phyloP scores from a whole-genome alignment of 2,113 vertebrate species.

The Bostrychus sinensis region DNA sequence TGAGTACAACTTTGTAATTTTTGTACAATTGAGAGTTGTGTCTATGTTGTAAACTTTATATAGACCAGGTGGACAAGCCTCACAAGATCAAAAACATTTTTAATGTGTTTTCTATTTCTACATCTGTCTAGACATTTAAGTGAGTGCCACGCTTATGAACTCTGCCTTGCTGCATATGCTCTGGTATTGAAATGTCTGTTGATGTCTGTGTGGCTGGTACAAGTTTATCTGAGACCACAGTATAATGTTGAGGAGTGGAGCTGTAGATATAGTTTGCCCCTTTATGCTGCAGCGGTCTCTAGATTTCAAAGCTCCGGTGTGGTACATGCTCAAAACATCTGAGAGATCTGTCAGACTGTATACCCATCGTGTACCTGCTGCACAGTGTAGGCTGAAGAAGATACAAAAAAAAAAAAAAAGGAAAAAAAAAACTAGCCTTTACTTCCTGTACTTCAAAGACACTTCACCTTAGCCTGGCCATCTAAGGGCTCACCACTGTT shows the following conservation, averaged over 20 bases:
- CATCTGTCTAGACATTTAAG: neutral
- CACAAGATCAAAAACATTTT: neutral
- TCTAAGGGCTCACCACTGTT: slow-evolving; percentile 64
- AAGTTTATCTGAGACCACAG: slow-evolving; percentile 51
- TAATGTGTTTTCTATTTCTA: neutral
- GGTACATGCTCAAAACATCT: slow-evolving; percentile 68
- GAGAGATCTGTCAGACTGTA: slow-evolving; percentile 72
- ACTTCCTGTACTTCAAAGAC: slow-evolving; percentile 83
- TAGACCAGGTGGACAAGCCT: neutral
- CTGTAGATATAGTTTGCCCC: slow-evolving; percentile 43
- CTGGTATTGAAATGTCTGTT: slow-evolving; percentile 8
- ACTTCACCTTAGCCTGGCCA: slow-evolving; percentile 69
- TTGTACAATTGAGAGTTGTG: too few species aligned
- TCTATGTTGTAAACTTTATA: too few species aligned
- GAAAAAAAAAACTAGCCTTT: slow-evolving; percentile 65
- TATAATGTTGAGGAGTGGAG: slow-evolving; percentile 59
- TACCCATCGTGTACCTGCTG: slow-evolving; percentile 38
- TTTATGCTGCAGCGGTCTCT: slow-evolving; percentile 39
- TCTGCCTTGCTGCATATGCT: neutral
- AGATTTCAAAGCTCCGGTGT: slow-evolving; percentile 78
- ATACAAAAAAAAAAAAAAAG: slow-evolving; percentile 47
- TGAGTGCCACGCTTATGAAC: slow-evolving; percentile 9
- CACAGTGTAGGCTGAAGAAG: slow-evolving; percentile 62
- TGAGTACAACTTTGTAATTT: too few species aligned
- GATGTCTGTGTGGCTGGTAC: slow-evolving; percentile 39